These are phyloP conservation scores for Myopa testacea DNA, from an alignment of 2,888 invertebrate genomes.

Conservation along the genomic window DNA sequence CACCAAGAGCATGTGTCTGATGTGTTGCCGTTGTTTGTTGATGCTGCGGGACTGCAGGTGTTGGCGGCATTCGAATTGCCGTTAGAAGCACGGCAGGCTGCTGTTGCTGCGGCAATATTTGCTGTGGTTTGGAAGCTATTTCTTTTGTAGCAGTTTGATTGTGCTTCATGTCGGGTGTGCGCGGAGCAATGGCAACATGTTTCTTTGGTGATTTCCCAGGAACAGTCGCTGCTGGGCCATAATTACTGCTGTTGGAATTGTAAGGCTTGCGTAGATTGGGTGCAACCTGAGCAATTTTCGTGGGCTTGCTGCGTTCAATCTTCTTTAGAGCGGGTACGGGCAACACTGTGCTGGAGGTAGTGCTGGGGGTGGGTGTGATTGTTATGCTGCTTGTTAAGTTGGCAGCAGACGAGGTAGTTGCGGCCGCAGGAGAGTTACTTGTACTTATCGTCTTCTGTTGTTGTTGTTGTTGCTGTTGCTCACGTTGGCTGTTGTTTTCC, in stretches of 20 bases:
- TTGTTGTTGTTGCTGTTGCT: constrained; percentile 32
- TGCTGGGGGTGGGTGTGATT: constrained; percentile 24
- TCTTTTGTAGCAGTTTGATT: constrained; percentile 43
- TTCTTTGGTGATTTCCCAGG: constrained; percentile 67
- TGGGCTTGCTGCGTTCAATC: constrained; percentile 67
- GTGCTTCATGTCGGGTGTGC: constrained; percentile 65
- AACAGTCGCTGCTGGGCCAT: constrained; percentile 38
- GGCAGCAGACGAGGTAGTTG: constrained; percentile 35
- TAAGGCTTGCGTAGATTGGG: constrained; percentile 66
- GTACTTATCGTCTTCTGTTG: constrained; percentile 35
- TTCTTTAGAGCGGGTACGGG: constrained; percentile 66
- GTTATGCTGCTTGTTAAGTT: constrained; percentile 35
- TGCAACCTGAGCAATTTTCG: constrained; percentile 68
- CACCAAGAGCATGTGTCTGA: constrained; percentile 48
- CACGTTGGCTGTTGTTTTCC: constrained; percentile 50
- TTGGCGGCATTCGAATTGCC: constrained; percentile 71
- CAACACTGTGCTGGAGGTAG: constrained; percentile 45
- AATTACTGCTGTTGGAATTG: constrained; percentile 47
- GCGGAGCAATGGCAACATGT: constrained; percentile 68
- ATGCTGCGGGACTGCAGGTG: constrained; percentile 49
- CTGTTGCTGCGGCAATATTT: constrained; percentile 22
- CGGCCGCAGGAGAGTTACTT: constrained; percentile 36
- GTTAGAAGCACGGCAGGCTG: constrained; percentile 71
- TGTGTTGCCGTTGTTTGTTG: constrained; percentile 51
- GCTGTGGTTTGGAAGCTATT: constrained; percentile 32